phyloP scores from a whole-genome alignment of 2,888 invertebrate species.

The Ferrisia virgata region DNA sequence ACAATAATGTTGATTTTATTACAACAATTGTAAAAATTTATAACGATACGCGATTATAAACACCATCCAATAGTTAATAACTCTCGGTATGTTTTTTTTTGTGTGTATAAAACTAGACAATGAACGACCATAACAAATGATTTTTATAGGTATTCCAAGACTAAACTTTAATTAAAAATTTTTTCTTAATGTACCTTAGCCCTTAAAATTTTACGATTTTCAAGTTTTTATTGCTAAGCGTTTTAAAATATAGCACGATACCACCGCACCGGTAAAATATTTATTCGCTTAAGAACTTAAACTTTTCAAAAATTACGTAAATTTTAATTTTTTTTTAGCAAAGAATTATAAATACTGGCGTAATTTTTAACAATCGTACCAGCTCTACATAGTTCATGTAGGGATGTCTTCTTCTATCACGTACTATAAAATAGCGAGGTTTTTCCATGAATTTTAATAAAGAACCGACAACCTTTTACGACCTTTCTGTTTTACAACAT shows the following conservation, averaged over 20 bases:
- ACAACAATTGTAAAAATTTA: no score
- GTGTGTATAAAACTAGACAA: background rate
- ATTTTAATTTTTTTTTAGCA: background rate
- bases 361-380: constrained; percentile 5
- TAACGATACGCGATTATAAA: no score
- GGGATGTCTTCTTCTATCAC: constrained; percentile 3
- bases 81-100: no score
- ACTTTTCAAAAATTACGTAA: background rate
- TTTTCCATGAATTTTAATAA: constrained; percentile 33
- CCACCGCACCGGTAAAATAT: background rate
- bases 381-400: background rate
- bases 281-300: background rate
- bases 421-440: constrained; percentile 27
- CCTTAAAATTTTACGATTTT: background rate
- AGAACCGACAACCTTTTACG: constrained; percentile 24
- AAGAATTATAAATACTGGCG: background rate
- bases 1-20: no score
- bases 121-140: background rate
- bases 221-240: background rate
- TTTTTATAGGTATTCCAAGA: background rate
- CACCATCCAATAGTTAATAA: no score
- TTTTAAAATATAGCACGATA: background rate
- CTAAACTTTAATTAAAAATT: background rate
- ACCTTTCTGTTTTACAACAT: constrained; percentile 19
- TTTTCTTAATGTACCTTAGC: background rate